These are phyloP conservation scores for Vandiemenella viatica DNA, from an alignment of 2,888 invertebrate species.

Conservation along the genomic window DNA sequence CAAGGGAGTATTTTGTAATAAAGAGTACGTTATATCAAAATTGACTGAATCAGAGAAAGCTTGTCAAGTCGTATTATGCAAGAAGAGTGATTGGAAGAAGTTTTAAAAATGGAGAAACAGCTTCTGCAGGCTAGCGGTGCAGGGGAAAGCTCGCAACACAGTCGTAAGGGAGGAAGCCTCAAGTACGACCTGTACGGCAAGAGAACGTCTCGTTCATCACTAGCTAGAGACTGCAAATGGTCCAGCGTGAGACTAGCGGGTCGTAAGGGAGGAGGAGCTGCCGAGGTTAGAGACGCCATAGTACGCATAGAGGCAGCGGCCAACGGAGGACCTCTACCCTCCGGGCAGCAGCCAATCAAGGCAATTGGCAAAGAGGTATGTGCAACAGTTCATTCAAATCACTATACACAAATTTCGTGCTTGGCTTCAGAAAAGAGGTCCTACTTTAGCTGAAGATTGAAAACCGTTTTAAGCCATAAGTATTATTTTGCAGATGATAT, in stretches of 20 bases:
- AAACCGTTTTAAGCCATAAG: no score
- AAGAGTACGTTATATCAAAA: no score
- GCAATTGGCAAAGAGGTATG: slow-evolving; percentile 40
- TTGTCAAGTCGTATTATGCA: no score
- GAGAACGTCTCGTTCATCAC: slow-evolving; percentile 5
- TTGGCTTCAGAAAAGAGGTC: no score
- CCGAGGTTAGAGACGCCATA: slow-evolving; percentile 44
- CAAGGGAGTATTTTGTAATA: no score
- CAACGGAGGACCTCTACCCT: slow-evolving; percentile 20
- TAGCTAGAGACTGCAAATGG: slow-evolving; percentile 30
- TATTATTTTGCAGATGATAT: no score
- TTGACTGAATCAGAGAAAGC: no score
- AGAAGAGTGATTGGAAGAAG: no score
- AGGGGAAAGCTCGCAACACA: slow-evolving; percentile 45
- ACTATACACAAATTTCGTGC: no score
- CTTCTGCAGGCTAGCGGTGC: slow-evolving; percentile 5
- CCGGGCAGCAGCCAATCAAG: slow-evolving; percentile 17
- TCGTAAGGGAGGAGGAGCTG: slow-evolving; percentile 34
- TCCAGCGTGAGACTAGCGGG: slow-evolving; percentile 48
- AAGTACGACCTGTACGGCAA: slow-evolving; percentile 10
- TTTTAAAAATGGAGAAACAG: slow-evolving; percentile 1
- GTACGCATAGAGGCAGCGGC: slow-evolving; percentile 38
- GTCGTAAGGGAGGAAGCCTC: slow-evolving; percentile 17
- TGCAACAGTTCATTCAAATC: no score
- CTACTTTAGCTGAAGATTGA: no score